phyloP scores from a whole-genome alignment of 2,888 invertebrate genomes.

The Aleiodes alternator region DNA sequence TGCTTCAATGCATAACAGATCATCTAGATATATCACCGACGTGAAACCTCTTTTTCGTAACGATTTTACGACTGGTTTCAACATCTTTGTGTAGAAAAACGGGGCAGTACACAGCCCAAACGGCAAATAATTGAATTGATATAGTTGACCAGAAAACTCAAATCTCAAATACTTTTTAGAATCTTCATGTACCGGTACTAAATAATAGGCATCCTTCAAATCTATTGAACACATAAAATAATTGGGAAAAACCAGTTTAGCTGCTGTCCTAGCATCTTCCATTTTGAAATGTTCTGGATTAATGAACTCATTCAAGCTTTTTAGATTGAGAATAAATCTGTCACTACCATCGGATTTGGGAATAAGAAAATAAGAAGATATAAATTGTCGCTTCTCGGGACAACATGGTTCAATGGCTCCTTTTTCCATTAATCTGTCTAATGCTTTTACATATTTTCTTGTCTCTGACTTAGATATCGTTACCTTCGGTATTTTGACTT shows the following conservation, averaged over 20 bases:
- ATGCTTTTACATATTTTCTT: slow-evolving; percentile 26
- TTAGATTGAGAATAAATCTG: slow-evolving; percentile 50
- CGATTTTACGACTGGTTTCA: slow-evolving; percentile 41
- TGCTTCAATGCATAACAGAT: slow-evolving; percentile 22
- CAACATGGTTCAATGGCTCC: slow-evolving; percentile 42
- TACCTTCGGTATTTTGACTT: background rate
- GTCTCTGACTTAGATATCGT: slow-evolving; percentile 11
- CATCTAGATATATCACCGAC: slow-evolving; percentile 41
- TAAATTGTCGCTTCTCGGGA: slow-evolving; percentile 44
- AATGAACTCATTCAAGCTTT: slow-evolving; percentile 48
- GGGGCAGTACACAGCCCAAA: slow-evolving; percentile 58
- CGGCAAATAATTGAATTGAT: slow-evolving; percentile 57
- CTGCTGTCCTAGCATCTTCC: slow-evolving; percentile 46
- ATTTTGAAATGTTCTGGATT: slow-evolving; percentile 48
- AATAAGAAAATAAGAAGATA: slow-evolving; percentile 48
- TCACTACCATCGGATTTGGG: slow-evolving; percentile 46
- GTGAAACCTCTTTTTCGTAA: slow-evolving; percentile 28
- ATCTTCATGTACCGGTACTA: slow-evolving; percentile 49
- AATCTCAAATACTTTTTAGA: slow-evolving; percentile 58
- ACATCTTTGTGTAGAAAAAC: slow-evolving; percentile 58
- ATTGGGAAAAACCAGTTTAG: slow-evolving; percentile 36
- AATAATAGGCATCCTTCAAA: slow-evolving; percentile 47
- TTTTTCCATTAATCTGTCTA: slow-evolving; percentile 36
- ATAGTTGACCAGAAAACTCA: slow-evolving; percentile 47
- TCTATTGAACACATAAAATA: slow-evolving; percentile 45